phyloP scores from a whole-genome alignment of 2,888 invertebrate species.

The Netelia virgata region DNA sequence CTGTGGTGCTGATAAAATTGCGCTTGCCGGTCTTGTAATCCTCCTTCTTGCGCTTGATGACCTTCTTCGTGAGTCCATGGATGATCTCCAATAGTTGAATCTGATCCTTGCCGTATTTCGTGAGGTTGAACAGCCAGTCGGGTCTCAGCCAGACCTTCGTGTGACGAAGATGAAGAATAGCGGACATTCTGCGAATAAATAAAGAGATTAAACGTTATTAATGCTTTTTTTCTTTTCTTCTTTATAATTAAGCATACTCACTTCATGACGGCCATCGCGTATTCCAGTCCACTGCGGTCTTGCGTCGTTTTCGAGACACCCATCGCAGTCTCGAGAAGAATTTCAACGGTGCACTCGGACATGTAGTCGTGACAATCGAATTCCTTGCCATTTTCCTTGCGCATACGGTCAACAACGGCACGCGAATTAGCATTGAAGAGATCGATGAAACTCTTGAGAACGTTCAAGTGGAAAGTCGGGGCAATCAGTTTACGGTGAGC shows the following conservation, averaged over 20 bases:
- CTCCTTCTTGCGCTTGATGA: conserved; percentile 91
- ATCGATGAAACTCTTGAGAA: conserved; percentile 94
- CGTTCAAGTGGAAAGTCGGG: conserved; percentile 95
- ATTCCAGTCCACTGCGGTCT: conserved; percentile 93
- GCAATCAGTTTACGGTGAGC: conserved; percentile 94
- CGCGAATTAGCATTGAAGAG: conserved; percentile 93
- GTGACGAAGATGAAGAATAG: conserved; percentile 93
- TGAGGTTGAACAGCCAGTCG: conserved; percentile 91
- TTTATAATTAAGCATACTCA: conserved; percentile 71
- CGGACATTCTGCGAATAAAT: conserved; percentile 88
- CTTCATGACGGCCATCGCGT: conserved; percentile 95
- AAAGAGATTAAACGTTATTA: neutral
- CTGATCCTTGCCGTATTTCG: conserved; percentile 91
- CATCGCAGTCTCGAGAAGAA: conserved; percentile 94
- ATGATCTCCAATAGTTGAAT: conserved; percentile 91
- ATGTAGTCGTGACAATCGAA: conserved; percentile 94
- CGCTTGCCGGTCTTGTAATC: conserved; percentile 90
- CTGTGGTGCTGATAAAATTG: conserved; percentile 78
- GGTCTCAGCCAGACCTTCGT: conserved; percentile 92
- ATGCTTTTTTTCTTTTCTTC: neutral
- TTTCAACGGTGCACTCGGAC: conserved; percentile 94
- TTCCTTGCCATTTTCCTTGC: conserved; percentile 88
- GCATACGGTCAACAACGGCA: conserved; percentile 90
- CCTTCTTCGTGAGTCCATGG: conserved; percentile 93
- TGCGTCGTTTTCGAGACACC: conserved; percentile 94